Evolutionary conservation across 2,888 invertebrate genomes (phyloP).

Genomic region (Eilema sororculum): DNA sequence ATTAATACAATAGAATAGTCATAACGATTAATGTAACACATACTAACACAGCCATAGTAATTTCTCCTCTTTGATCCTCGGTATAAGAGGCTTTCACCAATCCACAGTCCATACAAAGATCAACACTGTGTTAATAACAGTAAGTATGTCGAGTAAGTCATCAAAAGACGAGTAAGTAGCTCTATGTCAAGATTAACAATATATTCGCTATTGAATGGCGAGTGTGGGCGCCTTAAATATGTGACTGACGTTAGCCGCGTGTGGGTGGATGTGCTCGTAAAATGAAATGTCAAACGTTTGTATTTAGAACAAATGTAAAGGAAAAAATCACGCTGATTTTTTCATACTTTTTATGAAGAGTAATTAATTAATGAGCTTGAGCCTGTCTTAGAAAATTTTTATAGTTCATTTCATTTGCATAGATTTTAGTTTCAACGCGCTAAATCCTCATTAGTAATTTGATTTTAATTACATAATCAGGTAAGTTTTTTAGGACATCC

Average conservation of each 20-base stretch:
- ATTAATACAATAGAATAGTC: neutral
- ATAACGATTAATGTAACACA: neutral
- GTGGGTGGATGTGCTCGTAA: constrained; percentile 21
- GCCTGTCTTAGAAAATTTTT: neutral
- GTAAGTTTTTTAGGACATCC: neutral
- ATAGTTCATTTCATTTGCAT: neutral
- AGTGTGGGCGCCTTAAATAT: constrained; percentile 31
- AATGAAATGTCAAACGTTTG: neutral
- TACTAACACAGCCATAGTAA: neutral
- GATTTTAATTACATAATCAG: neutral
- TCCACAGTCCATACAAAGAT: constrained; percentile 1
- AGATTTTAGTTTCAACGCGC: neutral
- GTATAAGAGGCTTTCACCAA: constrained; percentile 3
- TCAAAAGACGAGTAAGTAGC: constrained; percentile 19
- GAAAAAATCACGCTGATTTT: neutral
- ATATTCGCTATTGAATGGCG: constrained; percentile 22
- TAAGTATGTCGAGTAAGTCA: constrained; percentile 20
- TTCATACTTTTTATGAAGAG: neutral
- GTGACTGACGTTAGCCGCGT: constrained; percentile 31
- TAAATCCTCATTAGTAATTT: neutral
- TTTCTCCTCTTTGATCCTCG: neutral
- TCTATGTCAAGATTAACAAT: constrained; percentile 20
- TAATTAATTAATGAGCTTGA: neutral
- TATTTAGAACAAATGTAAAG: constrained; percentile 8
- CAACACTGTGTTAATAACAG: constrained; percentile 14